These are phyloP conservation scores for Pseudomyrmex cubaensis DNA, from an alignment of 1,140 invertebrate species.

Conservation along the genomic window DNA sequence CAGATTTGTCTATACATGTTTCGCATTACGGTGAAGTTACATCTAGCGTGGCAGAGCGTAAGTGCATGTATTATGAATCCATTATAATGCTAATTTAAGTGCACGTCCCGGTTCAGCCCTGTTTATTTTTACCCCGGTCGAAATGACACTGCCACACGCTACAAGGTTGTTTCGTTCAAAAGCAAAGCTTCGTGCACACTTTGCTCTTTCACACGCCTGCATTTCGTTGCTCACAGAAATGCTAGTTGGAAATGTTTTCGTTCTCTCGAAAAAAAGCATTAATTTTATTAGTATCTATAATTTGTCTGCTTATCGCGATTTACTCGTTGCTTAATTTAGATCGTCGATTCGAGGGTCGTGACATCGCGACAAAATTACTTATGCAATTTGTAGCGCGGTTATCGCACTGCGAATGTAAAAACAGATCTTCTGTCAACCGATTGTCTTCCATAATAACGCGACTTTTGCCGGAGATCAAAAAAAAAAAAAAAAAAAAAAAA, in stretches of 20 bases:
- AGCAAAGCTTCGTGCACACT: background rate
- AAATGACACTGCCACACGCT: conserved; percentile 14
- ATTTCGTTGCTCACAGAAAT: background rate
- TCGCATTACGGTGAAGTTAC: conserved; percentile 47
- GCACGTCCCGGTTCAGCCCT: conserved; percentile 43
- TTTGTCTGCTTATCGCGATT: conserved; percentile 2
- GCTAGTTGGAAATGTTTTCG: background rate
- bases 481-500: background rate
- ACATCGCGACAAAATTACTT: conserved; percentile 7
- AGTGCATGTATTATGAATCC: conserved; percentile 59
- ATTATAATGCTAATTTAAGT: conserved; percentile 60
- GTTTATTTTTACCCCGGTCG: conserved; percentile 47
- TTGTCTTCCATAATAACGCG: conserved; percentile 23
- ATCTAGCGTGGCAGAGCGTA: conserved; percentile 55
- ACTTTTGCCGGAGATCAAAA: conserved; percentile 24
- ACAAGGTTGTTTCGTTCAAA: background rate
- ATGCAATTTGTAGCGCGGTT: conserved; percentile 21
- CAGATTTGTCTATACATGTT: conserved; percentile 22
- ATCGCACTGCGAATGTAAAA: conserved; percentile 28
- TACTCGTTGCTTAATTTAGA: background rate
- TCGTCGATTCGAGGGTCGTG: background rate
- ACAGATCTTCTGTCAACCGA: conserved; percentile 36
- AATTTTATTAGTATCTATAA: background rate
- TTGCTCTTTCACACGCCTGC: background rate
- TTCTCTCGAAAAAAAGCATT: background rate